Conservation (phyloP, 2,888 invertebrate genomes). For the Leuctra nigra region DNA sequence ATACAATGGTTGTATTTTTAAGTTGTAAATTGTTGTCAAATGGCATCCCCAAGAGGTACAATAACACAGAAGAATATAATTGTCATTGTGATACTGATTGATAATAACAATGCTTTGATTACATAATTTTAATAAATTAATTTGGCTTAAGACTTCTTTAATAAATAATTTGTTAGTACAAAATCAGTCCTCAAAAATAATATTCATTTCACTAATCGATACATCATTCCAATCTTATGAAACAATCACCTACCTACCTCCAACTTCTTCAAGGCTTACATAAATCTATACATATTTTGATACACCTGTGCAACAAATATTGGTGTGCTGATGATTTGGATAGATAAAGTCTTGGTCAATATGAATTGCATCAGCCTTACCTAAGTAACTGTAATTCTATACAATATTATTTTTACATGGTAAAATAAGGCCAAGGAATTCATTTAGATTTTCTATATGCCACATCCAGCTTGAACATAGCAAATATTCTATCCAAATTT, state of each 20-base stretch:
- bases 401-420: background rate
- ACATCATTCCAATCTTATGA: slow-evolving; percentile 16
- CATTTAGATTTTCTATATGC: slow-evolving; percentile 12
- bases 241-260: slow-evolving; percentile 20
- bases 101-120: slow-evolving; percentile 8
- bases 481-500: slow-evolving; percentile 1
- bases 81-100: no score
- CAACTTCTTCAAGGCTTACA: no score
- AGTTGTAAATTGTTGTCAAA: no score
- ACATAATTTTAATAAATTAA: slow-evolving; percentile 16
- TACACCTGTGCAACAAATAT: background rate
- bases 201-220: slow-evolving; percentile 17
- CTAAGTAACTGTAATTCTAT: background rate
- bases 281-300: background rate
- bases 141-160: slow-evolving; percentile 8
- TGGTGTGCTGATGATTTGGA: slow-evolving; percentile 10
- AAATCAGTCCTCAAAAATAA: slow-evolving; percentile 11
- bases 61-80: no score
- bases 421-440: slow-evolving; percentile 24
- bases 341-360: slow-evolving; percentile 9
- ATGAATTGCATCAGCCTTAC: slow-evolving; percentile 27
- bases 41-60: no score
- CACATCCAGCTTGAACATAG: background rate
- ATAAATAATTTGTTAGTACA: slow-evolving; percentile 2
- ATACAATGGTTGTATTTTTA: no score